Evolutionary conservation across 2,797 vertebrate species (phyloP).

Genomic region (Scomberomorus guttatus): DNA sequence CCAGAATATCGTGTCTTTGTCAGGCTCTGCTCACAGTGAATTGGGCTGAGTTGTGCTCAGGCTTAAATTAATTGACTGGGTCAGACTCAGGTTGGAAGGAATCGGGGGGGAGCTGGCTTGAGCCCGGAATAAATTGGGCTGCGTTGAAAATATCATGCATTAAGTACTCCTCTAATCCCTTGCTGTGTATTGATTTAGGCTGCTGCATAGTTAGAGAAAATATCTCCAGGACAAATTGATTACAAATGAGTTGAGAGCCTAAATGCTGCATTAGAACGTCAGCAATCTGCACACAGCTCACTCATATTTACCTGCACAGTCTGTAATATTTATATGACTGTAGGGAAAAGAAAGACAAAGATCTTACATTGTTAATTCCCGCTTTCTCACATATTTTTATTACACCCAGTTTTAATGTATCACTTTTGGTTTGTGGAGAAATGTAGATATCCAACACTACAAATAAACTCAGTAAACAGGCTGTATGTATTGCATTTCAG

Average conservation of each 20-base stretch:
- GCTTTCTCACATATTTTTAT: constrained; percentile 18
- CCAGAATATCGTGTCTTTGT: too few relatives aligned
- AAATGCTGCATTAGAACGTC: background rate
- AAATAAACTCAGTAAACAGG: background rate
- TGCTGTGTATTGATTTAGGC: background rate
- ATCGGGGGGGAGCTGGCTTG: background rate
- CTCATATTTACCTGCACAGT: background rate
- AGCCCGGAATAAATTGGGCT: background rate
- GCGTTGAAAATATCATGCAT: background rate
- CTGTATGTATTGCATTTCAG: background rate
- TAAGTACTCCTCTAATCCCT: background rate
- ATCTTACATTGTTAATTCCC: constrained; percentile 1
- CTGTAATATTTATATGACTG: constrained; percentile 4
- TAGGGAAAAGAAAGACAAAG: background rate
- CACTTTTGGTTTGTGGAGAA: constrained; percentile 8
- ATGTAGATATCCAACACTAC: background rate
- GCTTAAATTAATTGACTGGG: too few relatives aligned
- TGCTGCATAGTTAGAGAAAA: background rate
- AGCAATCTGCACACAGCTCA: background rate
- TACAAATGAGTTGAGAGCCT: background rate
- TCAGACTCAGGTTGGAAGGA: too few relatives aligned
- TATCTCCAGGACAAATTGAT: background rate
- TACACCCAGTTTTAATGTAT: constrained; percentile 20
- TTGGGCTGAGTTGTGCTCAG: background rate
- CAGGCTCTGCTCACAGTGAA: background rate